Evolutionary conservation across 2,113 vertebrate genomes (phyloP), one percentile per base, ranked within the genome.

Genomic region (Lasiurus cinereus): DNA sequence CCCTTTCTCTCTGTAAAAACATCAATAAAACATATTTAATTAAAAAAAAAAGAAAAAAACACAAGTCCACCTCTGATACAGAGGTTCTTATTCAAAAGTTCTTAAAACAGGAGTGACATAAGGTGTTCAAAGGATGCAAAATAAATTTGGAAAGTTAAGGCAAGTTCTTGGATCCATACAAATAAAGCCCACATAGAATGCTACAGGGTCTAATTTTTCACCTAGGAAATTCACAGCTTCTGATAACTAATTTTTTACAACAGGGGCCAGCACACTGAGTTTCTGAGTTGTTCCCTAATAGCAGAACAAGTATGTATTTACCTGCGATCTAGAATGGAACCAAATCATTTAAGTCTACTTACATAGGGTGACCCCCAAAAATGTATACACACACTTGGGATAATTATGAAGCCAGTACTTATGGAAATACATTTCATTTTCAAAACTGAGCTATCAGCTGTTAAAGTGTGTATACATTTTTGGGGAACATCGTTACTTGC

Each of bases 211-310:
- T 31, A 89, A 43, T 29, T 66, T 82, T 90, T 80, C 19, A 93
- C 64, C 52, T 69, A 91, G 64, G 36, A 73, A 87, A 74, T 52
- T 72, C n/a, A 87, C 6, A 82, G 62, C 7, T 86, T 77, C 36
- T 69, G 79, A 31, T n/a, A 88, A 69, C 22, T 54, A 70, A 46
- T 27, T 91, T 83, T 83, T 93, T 91, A n/a, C 74, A 85, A 88
- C n/a, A 82, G 64, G 67, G 69, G 33, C 24, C 2, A 59, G 13
- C 16, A 91, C 19, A 73, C 4, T 67, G 59, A 69, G 6, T 88
- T 95, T 94, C 76, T 78, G 36, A 46, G 59, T 70, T 54, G 43
- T 22, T 21, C 46, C 46, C 73, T 15, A 67, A 62, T 13, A 93
- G 62, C 29, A 92, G n/a, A 94, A n/a, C 9, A 12, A 0, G 15